These are phyloP conservation scores for Vannuccia rotundouncinata DNA, from an alignment of 2,888 invertebrate genomes.

Conservation along the genomic window DNA sequence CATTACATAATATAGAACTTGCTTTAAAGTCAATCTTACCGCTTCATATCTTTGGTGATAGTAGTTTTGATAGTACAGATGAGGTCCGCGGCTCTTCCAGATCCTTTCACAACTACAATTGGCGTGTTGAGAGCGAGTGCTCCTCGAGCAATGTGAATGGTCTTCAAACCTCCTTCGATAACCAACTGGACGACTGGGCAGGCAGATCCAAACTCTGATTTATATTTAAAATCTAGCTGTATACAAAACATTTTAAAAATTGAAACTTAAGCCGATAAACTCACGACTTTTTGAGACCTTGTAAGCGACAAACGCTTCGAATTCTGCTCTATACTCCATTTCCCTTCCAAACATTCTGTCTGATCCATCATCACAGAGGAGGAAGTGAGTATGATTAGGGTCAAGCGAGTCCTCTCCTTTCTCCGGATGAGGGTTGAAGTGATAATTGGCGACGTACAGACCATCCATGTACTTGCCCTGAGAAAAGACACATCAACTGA, in stretches of 20 bases:
- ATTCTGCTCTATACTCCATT: slow-evolving; percentile 33
- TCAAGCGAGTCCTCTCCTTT: slow-evolving; percentile 26
- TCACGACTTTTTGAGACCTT: too few relatives aligned
- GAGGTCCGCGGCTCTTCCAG: slow-evolving; percentile 54
- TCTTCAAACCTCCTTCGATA: slow-evolving; percentile 91
- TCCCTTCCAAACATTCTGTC: slow-evolving; percentile 27
- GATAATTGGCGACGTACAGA: background rate
- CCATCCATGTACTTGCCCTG: too few relatives aligned
- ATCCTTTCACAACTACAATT: slow-evolving; percentile 51
- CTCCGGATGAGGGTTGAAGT: too few relatives aligned
- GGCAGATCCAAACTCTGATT: background rate
- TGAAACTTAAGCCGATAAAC: too few relatives aligned
- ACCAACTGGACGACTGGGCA: slow-evolving; percentile 80
- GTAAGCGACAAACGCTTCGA: slow-evolving; percentile 28
- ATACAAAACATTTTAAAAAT: too few relatives aligned
- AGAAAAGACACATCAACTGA: too few relatives aligned
- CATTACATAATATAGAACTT: too few relatives aligned
- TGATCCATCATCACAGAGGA: slow-evolving; percentile 36
- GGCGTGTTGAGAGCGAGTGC: slow-evolving; percentile 48
- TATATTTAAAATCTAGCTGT: too few relatives aligned
- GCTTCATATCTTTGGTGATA: too few relatives aligned
- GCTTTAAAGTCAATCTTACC: too few relatives aligned
- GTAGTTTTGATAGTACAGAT: slow-evolving; percentile 42
- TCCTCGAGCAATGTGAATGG: slow-evolving; percentile 56
- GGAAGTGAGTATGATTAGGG: slow-evolving; percentile 32